Percentiles rank a stretch among this genome's conserved stretches.
Conservation (phyloP, 2,888 invertebrate genomes). For the Cyclophora punctaria region DNA sequence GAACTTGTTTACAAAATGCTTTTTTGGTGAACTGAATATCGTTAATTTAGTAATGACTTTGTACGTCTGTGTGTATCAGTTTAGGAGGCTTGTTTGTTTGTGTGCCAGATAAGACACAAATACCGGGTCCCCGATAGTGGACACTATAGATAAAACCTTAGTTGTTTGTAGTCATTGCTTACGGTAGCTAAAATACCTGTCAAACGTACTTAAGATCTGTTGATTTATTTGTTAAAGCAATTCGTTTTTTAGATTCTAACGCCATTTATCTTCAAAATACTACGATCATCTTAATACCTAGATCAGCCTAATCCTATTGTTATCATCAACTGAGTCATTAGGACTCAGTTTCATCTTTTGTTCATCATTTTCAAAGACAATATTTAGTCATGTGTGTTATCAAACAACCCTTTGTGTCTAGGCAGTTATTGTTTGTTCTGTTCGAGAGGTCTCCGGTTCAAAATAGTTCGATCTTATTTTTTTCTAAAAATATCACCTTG, state of each 20-base stretch:
- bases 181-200: constrained; percentile 65
- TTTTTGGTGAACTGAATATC: constrained; percentile 67
- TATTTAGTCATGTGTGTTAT: too few relatives aligned
- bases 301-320: too few relatives aligned
- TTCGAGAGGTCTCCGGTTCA: neutral
- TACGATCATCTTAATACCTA: too few relatives aligned
- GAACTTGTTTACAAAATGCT: constrained; percentile 68
- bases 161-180: constrained; percentile 46
- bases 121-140: constrained; percentile 64
- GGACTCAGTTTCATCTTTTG: too few relatives aligned
- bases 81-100: constrained; percentile 41
- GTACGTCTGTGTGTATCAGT: constrained; percentile 55
- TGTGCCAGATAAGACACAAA: constrained; percentile 66
- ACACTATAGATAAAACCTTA: constrained; percentile 48
- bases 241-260: neutral
- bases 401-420: too few relatives aligned
- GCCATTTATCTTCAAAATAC: too few relatives aligned
- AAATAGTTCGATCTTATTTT: neutral
- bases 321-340: too few relatives aligned
- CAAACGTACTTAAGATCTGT: constrained; percentile 34
- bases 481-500: neutral
- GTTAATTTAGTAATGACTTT: constrained; percentile 72
- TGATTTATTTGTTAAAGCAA: neutral
- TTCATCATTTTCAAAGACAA: too few relatives aligned
- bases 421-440: too few relatives aligned